Evolutionary conservation across 1,140 invertebrate species (phyloP).

Genomic region (Eupristina koningsbergeri): DNA sequence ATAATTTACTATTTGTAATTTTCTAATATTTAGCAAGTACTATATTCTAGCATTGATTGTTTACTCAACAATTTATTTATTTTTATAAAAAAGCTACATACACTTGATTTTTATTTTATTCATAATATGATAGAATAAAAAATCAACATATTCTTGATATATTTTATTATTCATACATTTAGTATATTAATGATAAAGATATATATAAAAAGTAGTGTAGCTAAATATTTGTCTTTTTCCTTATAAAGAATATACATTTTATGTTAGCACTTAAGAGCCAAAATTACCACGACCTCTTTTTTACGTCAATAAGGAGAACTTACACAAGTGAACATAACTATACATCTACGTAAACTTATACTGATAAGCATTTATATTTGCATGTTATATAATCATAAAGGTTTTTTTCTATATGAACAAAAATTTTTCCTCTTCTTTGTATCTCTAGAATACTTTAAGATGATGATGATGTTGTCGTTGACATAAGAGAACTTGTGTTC

Average conservation of each 20-base stretch:
- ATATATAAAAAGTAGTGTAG: background rate
- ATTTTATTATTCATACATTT: background rate
- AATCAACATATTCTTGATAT: too few species aligned
- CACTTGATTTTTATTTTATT: background rate
- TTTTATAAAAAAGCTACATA: too few species aligned
- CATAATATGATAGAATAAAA: background rate
- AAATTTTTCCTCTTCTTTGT: slow-evolving; percentile 8
- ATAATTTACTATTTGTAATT: too few species aligned
- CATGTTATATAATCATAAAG: background rate
- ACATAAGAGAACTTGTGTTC: slow-evolving; percentile 6
- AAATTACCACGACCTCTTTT: slow-evolving; percentile 34
- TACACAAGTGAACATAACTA: background rate
- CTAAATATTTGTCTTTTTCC: background rate
- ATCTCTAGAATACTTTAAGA: slow-evolving; percentile 16
- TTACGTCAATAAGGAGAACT: slow-evolving; percentile 18
- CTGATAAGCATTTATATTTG: background rate
- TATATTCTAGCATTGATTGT: too few species aligned
- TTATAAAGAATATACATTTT: background rate
- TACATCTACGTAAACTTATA: background rate
- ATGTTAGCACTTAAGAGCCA: background rate
- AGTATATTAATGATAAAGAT: background rate
- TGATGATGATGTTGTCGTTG: background rate
- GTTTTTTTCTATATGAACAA: background rate
- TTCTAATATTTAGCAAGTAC: too few species aligned
- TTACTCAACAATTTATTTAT: too few species aligned